phyloP scores from a whole-genome alignment of 2,888 invertebrate species.

The Epiblema foenella region DNA sequence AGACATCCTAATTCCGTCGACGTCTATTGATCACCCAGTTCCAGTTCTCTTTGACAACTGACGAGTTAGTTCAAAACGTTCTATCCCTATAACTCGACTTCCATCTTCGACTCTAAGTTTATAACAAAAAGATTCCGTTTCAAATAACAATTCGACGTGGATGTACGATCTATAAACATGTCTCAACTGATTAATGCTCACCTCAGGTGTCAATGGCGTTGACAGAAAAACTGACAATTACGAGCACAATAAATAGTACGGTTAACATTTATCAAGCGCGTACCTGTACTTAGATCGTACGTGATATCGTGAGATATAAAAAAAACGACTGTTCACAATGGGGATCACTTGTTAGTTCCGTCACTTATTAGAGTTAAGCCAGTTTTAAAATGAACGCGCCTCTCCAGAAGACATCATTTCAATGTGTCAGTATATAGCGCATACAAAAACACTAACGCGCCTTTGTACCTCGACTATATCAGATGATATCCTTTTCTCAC shows the following conservation, averaged over 20 bases:
- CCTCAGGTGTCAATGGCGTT: slow-evolving; percentile 30
- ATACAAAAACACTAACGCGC: too few species aligned
- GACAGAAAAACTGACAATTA: slow-evolving; percentile 30
- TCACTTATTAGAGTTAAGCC: background rate
- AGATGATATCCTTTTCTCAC: too few species aligned
- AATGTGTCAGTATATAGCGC: too few species aligned
- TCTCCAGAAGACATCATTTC: too few species aligned
- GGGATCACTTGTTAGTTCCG: slow-evolving; percentile 17
- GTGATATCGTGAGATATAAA: slow-evolving; percentile 16
- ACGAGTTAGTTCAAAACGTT: too few species aligned
- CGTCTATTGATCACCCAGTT: slow-evolving; percentile 23
- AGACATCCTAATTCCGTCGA: slow-evolving; percentile 29
- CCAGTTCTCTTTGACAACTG: slow-evolving; percentile 21
- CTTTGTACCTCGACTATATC: too few species aligned
- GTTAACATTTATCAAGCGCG: slow-evolving; percentile 24
- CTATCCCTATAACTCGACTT: background rate
- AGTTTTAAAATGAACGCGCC: too few species aligned
- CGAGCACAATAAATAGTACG: slow-evolving; percentile 24
- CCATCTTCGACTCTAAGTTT: background rate
- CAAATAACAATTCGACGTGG: background rate
- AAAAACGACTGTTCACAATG: slow-evolving; percentile 20
- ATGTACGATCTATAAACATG: background rate
- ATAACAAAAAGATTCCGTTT: background rate
- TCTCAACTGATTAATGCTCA: slow-evolving; percentile 27
- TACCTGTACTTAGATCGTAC: slow-evolving; percentile 2